phyloP scores from a whole-genome alignment of 2,113 vertebrate species.

The Sphyrna mokarran region DNA sequence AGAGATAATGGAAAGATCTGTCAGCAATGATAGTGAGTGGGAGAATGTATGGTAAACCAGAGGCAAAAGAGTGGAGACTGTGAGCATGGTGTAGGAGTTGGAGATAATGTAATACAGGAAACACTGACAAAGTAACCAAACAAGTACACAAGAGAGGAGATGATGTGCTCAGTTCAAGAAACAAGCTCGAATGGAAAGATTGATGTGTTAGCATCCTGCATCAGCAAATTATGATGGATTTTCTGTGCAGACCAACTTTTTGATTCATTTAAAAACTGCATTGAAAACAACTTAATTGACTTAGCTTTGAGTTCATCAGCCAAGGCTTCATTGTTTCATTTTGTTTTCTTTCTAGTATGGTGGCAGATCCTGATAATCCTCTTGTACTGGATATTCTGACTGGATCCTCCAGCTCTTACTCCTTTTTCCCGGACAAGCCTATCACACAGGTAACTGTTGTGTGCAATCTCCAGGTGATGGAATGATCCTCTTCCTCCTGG shows the following conservation, averaged over 20 bases:
- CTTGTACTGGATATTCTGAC: slow-evolving; percentile 96
- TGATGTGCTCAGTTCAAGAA: neutral
- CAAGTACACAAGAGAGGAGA: neutral
- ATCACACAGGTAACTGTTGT: slow-evolving; percentile 73
- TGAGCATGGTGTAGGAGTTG: neutral
- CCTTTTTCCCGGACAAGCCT: slow-evolving; percentile 89
- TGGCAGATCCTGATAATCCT: slow-evolving; percentile 92
- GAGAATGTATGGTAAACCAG: neutral
- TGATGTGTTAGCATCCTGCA: neutral
- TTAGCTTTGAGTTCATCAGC: neutral
- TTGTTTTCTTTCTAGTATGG: slow-evolving; percentile 66
- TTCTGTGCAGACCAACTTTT: neutral
- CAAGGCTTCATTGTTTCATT: neutral
- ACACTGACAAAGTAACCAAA: neutral
- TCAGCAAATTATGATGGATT: neutral
- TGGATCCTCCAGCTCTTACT: slow-evolving; percentile 88
- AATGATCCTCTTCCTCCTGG: neutral
- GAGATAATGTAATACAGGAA: neutral
- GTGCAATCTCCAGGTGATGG: neutral
- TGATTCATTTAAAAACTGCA: neutral
- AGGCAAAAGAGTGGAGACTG: neutral
- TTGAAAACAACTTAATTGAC: neutral
- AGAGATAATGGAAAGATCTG: neutral
- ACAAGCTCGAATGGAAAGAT: neutral
- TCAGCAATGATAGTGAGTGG: neutral